These are phyloP conservation scores for Phalangium opilio DNA, from an alignment of 2,888 invertebrate genomes.

Conservation along the genomic window DNA sequence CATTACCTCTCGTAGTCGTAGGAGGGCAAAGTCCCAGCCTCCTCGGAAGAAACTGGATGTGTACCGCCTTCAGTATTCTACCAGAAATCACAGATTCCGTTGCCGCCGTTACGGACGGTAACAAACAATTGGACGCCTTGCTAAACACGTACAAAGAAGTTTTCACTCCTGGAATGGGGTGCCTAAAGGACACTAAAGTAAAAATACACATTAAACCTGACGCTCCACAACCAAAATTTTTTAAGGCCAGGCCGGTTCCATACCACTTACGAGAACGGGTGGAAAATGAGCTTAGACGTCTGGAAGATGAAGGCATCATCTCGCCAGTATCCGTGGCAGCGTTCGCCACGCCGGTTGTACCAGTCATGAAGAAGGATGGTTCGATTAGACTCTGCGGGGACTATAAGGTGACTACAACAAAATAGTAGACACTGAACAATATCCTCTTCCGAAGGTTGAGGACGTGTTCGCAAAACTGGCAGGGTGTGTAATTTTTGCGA, in stretches of 20 bases:
- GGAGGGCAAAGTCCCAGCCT: too few relatives aligned
- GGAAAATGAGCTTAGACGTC: conserved; percentile 17
- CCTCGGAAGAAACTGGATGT: too few relatives aligned
- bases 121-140: too few relatives aligned
- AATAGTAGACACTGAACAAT: background rate
- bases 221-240: conserved; percentile 23
- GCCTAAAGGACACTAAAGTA: too few relatives aligned
- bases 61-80: too few relatives aligned
- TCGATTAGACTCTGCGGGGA: conserved; percentile 1
- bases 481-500: background rate
- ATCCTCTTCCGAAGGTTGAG: conserved; percentile 2
- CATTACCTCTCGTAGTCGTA: too few relatives aligned
- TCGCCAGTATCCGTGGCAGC: background rate
- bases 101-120: too few relatives aligned
- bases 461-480: background rate
- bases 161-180: too few relatives aligned
- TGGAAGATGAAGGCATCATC: conserved; percentile 12
- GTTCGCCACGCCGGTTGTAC: conserved; percentile 9
- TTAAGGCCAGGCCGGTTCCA: conserved; percentile 22
- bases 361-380: background rate
- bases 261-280: background rate
- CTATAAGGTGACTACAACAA: background rate
- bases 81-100: too few relatives aligned
- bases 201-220: too few relatives aligned
- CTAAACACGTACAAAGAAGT: too few relatives aligned